Evolutionary conservation across 2,113 vertebrate genomes (phyloP).

Genomic region (Piliocolobus tephrosceles): DNA sequence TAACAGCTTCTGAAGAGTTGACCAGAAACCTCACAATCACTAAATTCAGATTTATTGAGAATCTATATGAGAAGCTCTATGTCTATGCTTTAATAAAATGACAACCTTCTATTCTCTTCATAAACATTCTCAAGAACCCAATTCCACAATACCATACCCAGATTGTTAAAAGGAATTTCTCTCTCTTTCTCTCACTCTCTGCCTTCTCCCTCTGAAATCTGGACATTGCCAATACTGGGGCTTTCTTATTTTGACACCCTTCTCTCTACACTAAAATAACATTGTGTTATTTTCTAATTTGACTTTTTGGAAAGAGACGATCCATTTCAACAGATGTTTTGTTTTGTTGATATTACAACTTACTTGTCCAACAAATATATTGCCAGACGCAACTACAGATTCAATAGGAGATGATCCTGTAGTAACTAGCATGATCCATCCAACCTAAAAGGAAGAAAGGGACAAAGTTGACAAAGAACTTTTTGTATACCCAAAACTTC

Average conservation of each 20-base stretch:
- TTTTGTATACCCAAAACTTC: not conserved
- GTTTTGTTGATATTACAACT: slow-evolving; percentile 34
- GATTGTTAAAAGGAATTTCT: not conserved
- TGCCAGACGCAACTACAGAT: slow-evolving; percentile 91
- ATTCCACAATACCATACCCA: not conserved
- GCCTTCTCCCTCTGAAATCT: not conserved
- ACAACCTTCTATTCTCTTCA: not conserved
- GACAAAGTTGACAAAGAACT: not conserved
- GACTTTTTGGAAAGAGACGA: not conserved
- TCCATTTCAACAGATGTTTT: not conserved
- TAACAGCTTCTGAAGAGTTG: not conserved
- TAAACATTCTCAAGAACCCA: not conserved
- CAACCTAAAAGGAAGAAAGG: slow-evolving; percentile 84
- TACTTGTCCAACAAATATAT: slow-evolving; percentile 93
- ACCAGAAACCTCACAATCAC: not conserved
- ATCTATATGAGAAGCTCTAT: not conserved
- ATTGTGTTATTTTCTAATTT: not conserved
- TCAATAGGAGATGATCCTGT: slow-evolving; percentile 91
- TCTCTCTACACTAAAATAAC: not conserved
- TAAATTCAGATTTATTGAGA: not conserved
- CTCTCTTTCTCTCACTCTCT: too few relatives aligned
- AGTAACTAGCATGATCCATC: slow-evolving; percentile 89
- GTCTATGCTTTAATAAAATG: not conserved
- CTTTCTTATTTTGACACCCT: not conserved
- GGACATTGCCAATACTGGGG: not conserved